A percentile compares a stretch with the other conserved stretches of the same genome.
phyloP scores from a whole-genome alignment of 2,113 vertebrate species.

The Ophthalmolycus amberensis region DNA sequence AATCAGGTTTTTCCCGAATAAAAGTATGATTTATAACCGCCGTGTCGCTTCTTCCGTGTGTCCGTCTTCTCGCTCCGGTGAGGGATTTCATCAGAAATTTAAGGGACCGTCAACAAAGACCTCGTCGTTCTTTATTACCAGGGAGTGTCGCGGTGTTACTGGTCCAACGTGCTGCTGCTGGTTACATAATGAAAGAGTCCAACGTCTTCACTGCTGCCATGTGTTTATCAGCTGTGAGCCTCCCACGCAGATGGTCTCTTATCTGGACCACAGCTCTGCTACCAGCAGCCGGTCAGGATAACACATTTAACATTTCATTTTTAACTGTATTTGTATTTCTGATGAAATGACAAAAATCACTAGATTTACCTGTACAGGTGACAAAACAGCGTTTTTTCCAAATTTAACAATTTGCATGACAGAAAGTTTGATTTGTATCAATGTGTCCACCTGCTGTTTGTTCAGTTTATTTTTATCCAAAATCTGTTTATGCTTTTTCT shows the following conservation, averaged over 20 bases:
- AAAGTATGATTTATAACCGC: not conserved
- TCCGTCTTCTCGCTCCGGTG: not conserved
- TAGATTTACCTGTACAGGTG: not conserved
- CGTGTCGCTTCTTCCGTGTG: slow-evolving; percentile 12
- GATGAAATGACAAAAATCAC: too few relatives aligned
- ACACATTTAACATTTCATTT: not conserved
- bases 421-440: too few relatives aligned
- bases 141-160: slow-evolving; percentile 62
- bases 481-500: not conserved
- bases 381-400: not conserved
- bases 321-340: too few relatives aligned
- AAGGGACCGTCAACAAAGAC: slow-evolving; percentile 64
- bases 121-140: not conserved
- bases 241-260: not conserved
- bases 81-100: slow-evolving; percentile 83
- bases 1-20: not conserved
- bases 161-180: too few relatives aligned
- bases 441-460: not conserved
- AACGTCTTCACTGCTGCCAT: not conserved
- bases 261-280: not conserved
- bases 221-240: slow-evolving; percentile 7
- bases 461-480: not conserved
- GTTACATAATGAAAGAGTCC: slow-evolving; percentile 56
- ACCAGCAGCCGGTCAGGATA: not conserved
- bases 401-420: too few relatives aligned